Percentiles rank a stretch among this genome's conserved stretches.
phyloP scores from a whole-genome alignment of 1,140 invertebrate species.

The Hycleus cichorii region DNA sequence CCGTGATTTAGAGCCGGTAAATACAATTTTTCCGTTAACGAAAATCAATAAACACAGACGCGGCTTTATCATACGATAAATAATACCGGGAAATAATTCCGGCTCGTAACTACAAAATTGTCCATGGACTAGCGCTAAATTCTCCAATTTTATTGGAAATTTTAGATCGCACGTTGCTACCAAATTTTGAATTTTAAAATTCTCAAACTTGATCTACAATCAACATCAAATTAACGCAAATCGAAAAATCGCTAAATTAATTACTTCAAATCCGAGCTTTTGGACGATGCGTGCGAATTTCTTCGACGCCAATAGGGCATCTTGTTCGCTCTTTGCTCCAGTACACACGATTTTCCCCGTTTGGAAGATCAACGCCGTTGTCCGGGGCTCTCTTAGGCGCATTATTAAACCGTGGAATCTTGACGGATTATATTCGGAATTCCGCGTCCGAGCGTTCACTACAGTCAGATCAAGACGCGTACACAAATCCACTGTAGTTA shows the following conservation, averaged over 20 bases:
- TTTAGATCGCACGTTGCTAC: slow-evolving; percentile 96
- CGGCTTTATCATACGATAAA: slow-evolving; percentile 96
- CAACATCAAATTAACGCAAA: background rate
- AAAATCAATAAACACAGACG: slow-evolving; percentile 94
- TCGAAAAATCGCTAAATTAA: background rate
- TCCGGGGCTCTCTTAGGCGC: slow-evolving; percentile 92
- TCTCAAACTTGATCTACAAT: slow-evolving; percentile 82
- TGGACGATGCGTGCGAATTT: slow-evolving; percentile 99
- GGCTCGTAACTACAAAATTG: slow-evolving; percentile 93
- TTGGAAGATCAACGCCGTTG: slow-evolving; percentile 95
- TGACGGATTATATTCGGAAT: slow-evolving; percentile 98
- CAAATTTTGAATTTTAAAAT: slow-evolving; percentile 99
- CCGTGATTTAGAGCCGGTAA: slow-evolving; percentile 91
- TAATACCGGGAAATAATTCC: slow-evolving; percentile 92
- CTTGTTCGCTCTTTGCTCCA: slow-evolving; percentile 92
- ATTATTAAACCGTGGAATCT: slow-evolving; percentile 98
- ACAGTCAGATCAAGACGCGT: slow-evolving; percentile 81
- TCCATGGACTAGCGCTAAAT: slow-evolving; percentile 85
- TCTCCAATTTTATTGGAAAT: slow-evolving; percentile 95
- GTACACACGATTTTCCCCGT: slow-evolving; percentile 99
- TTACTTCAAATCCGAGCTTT: slow-evolving; percentile 91
- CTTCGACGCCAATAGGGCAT: slow-evolving; percentile 85
- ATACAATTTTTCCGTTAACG: slow-evolving; percentile 95
- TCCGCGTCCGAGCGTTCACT: slow-evolving; percentile 93
- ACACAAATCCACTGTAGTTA: slow-evolving; percentile 88